Evolutionary conservation across 2,888 invertebrate species (phyloP).

Genomic region (Drosophila paracracens): DNA sequence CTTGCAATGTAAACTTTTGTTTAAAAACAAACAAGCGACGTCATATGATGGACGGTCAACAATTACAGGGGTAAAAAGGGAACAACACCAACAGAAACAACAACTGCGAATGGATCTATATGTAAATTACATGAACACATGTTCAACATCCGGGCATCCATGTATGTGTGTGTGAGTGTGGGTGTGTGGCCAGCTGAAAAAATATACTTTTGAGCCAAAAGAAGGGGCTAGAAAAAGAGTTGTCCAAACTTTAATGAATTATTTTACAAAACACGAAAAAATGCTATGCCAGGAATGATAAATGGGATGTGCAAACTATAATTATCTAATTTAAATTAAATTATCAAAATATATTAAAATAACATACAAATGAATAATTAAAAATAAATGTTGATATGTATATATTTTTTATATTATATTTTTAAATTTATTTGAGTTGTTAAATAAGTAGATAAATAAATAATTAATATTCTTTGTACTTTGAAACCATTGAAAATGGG

Average conservation of each 20-base stretch:
- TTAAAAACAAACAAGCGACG: slow-evolving; percentile 66
- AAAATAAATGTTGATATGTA: neutral
- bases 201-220: slow-evolving; percentile 28
- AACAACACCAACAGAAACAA: slow-evolving; percentile 21
- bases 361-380: neutral
- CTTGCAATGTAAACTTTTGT: slow-evolving; percentile 64
- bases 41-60: slow-evolving; percentile 70
- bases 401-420: no score
- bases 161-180: neutral
- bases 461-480: neutral
- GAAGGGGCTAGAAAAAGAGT: neutral
- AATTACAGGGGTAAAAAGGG: slow-evolving; percentile 46
- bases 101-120: slow-evolving; percentile 49
- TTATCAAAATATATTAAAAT: neutral
- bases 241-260: neutral
- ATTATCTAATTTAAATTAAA: neutral
- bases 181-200: slow-evolving; percentile 26
- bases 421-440: no score
- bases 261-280: neutral
- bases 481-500: accelerated
- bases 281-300: neutral
- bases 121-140: slow-evolving; percentile 68
- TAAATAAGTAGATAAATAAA: no score
- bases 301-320: neutral
- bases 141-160: slow-evolving; percentile 21